phyloP scores from a whole-genome alignment of 2,113 vertebrate genomes.

The Sisor rabdophorus region DNA sequence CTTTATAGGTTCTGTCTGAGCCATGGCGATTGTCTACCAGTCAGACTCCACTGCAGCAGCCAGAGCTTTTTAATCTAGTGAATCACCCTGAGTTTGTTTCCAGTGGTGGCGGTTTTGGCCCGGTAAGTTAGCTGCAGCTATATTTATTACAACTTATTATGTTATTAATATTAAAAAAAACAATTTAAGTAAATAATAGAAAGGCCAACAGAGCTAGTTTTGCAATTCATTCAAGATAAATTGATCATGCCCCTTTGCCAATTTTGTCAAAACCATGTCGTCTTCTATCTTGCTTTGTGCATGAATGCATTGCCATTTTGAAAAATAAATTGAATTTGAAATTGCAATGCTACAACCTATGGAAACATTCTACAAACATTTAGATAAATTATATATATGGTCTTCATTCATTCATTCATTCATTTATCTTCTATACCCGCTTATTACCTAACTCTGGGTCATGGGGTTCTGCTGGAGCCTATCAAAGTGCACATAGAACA shows the following conservation, averaged over 20 bases:
- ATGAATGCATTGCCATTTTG: not conserved
- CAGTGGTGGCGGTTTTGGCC: slow-evolving; percentile 92
- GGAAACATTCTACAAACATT: not conserved
- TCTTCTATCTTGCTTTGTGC: not conserved
- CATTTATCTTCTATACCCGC: too few species aligned
- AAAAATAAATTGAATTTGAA: not conserved
- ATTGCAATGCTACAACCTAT: not conserved
- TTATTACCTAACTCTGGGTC: too few species aligned
- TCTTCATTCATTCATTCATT: too few species aligned
- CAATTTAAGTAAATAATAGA: not conserved
- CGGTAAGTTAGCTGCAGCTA: slow-evolving; percentile 73
- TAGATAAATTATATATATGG: too few species aligned
- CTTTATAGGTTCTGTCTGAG: slow-evolving; percentile 84
- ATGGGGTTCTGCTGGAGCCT: too few species aligned
- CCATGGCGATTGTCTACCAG: slow-evolving; percentile 95
- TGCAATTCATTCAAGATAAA: too few species aligned
- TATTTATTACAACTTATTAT: too few species aligned
- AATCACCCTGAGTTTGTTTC: slow-evolving; percentile 80
- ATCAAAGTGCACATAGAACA: too few species aligned
- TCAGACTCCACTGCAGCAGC: slow-evolving; percentile 89
- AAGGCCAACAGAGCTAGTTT: too few species aligned
- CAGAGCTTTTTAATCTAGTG: slow-evolving; percentile 80
- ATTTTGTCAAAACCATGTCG: too few species aligned
- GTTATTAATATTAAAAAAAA: not conserved
- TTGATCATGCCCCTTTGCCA: too few species aligned